Percentiles rank a stretch among this genome's conserved stretches.
phyloP scores from a whole-genome alignment of 2,888 invertebrate genomes.

The Papilio demoleus region DNA sequence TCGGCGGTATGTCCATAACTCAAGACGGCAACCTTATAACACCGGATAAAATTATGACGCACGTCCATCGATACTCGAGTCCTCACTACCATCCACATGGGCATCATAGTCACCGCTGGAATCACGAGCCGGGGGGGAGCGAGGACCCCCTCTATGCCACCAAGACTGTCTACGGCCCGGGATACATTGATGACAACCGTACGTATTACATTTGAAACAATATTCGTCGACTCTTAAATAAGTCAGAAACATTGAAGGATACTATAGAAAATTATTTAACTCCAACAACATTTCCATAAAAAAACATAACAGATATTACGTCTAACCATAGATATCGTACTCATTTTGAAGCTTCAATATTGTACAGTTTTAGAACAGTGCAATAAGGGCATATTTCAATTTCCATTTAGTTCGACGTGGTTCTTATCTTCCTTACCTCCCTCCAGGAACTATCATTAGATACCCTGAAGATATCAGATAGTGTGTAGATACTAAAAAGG shows the following conservation, averaged over 20 bases:
- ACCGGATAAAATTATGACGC: conserved; percentile 80
- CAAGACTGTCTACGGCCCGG: conserved; percentile 82
- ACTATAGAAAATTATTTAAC: conserved; percentile 24
- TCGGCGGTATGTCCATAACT: conserved; percentile 82
- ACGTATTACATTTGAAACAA: conserved; percentile 68
- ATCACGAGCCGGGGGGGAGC: conserved; percentile 80
- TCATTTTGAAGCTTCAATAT: conserved; percentile 64
- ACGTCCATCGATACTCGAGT: conserved; percentile 79
- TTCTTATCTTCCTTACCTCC: conserved; percentile 33
- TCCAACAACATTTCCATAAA: conserved; percentile 41
- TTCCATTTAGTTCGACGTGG: conserved; percentile 14
- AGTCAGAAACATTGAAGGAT: conserved; percentile 23
- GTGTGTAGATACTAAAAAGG: conserved; percentile 39
- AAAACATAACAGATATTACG: conserved; percentile 63
- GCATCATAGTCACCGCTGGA: conserved; percentile 79
- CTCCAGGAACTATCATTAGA: conserved; percentile 32
- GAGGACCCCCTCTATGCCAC: conserved; percentile 81
- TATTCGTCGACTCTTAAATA: conserved; percentile 26
- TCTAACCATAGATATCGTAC: conserved; percentile 83
- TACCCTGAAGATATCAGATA: conserved; percentile 28
- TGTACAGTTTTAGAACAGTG: conserved; percentile 64
- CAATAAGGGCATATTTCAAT: conserved; percentile 42
- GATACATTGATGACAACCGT: conserved; percentile 83
- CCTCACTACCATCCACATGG: conserved; percentile 81
- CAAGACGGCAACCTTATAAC: conserved; percentile 80